Evolutionary conservation across 2,797 vertebrate genomes (phyloP).

Genomic region (Rallus crepitans): DNA sequence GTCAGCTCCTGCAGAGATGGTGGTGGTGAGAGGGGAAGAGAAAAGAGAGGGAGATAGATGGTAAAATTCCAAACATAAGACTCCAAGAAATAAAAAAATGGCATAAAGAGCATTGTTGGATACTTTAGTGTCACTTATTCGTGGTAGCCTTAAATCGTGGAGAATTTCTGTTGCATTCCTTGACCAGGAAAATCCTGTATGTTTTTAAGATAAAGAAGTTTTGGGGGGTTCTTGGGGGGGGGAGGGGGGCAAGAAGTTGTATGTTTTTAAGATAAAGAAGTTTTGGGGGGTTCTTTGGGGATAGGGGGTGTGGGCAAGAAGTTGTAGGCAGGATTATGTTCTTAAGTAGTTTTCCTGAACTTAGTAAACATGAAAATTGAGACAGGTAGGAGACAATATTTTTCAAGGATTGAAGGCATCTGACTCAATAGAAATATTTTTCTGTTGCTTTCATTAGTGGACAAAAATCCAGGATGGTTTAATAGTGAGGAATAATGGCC

Average conservation of each 20-base stretch:
- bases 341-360: neutral
- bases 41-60: neutral
- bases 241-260: too few relatives aligned
- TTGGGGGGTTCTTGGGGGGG: neutral
- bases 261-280: neutral
- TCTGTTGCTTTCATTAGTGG: neutral
- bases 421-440: neutral
- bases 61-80: neutral
- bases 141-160: neutral
- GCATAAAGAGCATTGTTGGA: neutral
- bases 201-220: neutral
- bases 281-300: too few relatives aligned
- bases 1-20: neutral
- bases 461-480: neutral
- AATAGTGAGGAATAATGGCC: neutral
- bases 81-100: neutral
- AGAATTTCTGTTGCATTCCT: neutral
- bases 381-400: neutral
- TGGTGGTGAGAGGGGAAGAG: accelerated
- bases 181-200: neutral
- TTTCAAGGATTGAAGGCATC: neutral
- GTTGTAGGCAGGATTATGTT: neutral
- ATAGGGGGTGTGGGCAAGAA: neutral
- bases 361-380: neutral
- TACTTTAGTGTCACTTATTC: neutral